Base-by-base conservation (phyloP, 1,140 invertebrate species). In the Probaryconus sp. region DNA sequence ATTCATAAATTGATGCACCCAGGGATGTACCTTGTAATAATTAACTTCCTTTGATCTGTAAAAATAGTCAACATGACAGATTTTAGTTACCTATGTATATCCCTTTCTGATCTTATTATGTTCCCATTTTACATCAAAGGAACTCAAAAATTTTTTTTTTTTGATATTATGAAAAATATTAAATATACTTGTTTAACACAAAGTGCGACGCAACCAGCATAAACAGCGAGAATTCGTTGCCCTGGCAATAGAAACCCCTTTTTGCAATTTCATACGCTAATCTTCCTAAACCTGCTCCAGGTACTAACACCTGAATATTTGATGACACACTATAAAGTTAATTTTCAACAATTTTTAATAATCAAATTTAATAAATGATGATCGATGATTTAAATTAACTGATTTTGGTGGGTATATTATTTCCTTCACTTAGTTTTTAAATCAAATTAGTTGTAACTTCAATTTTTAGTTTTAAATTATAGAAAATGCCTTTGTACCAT, bases 201-300 rank as follows among this genome's bases (percentile, higher is more conserved):
- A 97, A 99, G 87, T 98, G 97, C 14, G 97, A 98, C 0, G 96
- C 94, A 78, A 99, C 95, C 1, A 99, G 88, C 98, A 99, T 99
- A 82, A 97, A 98, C 1, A 99, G 90, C 28, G 96, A 97, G 87
- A 97, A 98, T 88, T 99, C 98, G 83, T 99, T 99, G 67, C 97
- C 98, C 88, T 99, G 95, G 80, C 97, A 98, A 4, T 90, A 91
- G 84, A 94, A 99, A 3, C 97, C 98, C 30, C 92, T 88, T 65
- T 90, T 91, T 0, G 97, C 96, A 7, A 99, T 92, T 88, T 99
- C 98, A 89, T 94, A 98, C 0, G 96, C 94, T 0, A 99, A 88
- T 58, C 98, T 88, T 1, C 97, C 97, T 3, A 99, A 88, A 0
- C 98, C 98, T 13, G 97, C 96, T 7, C 98, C 98, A 11, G 98